Evolutionary conservation across 2,797 vertebrate genomes (phyloP), one percentile per base, ranked within the genome.

Genomic region (Intellagama lesueurii): DNA sequence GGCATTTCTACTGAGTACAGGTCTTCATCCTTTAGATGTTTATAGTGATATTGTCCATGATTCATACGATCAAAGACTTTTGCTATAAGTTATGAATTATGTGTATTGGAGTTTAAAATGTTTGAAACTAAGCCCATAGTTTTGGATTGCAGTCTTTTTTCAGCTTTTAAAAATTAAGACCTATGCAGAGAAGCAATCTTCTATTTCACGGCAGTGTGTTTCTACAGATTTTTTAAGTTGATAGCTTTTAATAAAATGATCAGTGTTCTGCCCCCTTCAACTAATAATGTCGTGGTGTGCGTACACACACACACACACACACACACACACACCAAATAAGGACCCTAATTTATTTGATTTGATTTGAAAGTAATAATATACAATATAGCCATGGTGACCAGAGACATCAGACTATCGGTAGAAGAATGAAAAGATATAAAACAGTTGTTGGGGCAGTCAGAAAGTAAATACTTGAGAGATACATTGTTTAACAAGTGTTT

Each of bases 311-410:
- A 40, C 1, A 40, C 40, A 40, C 40, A 40, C 40, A 40, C 40
- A 40, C 3, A 40, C 40, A 40, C 3, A 40, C 40, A 40, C 40
- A 56, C 12, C 52, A 56, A 56, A 56, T 56, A 56, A 56, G 52
- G 52, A 4, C 52, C 52, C 52, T 56, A 56, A 56, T 56, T 52
- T 9, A 52, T n/a, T n/a, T n/a, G n/a, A n/a, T n/a, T n/a, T n/a
- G n/a, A n/a, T n/a, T n/a, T n/a, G n/a, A n/a, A n/a, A n/a, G n/a
- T 40, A 40, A 40, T 40, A 40, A 40, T 40, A 40, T 40, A 40
- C 40, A 40, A 40, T 40, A 40, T 64, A 64, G 16, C 72, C 91
- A 91, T 91, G 56, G 16, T 44, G 86, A 88, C 32, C 69, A 56
- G 86, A 66, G 66, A 32, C 73, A 75, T 81, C 1, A 88, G 79